Base-by-base conservation (phyloP, 2,797 vertebrate species). In the Syndactyla subalaris region DNA sequence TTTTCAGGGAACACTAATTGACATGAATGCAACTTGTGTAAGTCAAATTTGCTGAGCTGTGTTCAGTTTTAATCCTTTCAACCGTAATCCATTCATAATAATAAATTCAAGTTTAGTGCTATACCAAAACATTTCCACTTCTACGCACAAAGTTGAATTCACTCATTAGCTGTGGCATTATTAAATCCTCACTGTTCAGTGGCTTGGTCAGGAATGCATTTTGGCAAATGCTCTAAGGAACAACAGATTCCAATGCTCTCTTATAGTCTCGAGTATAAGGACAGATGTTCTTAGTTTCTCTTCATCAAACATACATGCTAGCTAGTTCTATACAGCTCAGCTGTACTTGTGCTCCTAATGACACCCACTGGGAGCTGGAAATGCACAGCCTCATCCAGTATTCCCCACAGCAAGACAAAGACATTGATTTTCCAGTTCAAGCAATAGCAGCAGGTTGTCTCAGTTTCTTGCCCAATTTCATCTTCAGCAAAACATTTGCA, bases 331-430 rank as follows among this genome's bases (percentile, higher is more conserved):
- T 10, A 51, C 38, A 95, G 91, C 78, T 89, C 84, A 46, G 72
- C 75, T 71, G 48, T 29, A 26, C 67, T 89, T 48, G 65, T 83
- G 76, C 62, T 94, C 81, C 85, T 96, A 94, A 96, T 88, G 89
- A 92, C 51, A 86, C 71, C 92, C 85, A 43, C 85, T 78, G 89
- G 93, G 95, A 97, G 62, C 65, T 88, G 54, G 58, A 66, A 88
- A 84, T 0, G 1, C 65, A 68, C 46, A 88, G 70, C 59, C 70
- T 86, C 67, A 66, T 63, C 58, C 91, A 76, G 29, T 10, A 73
- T 41, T 89, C 85, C 93, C 82, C 34, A 58, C 54, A 89, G 89
- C 89, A 96, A 80, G 93, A 88, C 58, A 88, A 59, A 92, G 39
- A 72, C 59, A 86, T 38, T 54, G 72, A 94, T 92, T 91, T 92